phyloP scores from a whole-genome alignment of 2,888 invertebrate species.

The Melanchra persicariae region DNA sequence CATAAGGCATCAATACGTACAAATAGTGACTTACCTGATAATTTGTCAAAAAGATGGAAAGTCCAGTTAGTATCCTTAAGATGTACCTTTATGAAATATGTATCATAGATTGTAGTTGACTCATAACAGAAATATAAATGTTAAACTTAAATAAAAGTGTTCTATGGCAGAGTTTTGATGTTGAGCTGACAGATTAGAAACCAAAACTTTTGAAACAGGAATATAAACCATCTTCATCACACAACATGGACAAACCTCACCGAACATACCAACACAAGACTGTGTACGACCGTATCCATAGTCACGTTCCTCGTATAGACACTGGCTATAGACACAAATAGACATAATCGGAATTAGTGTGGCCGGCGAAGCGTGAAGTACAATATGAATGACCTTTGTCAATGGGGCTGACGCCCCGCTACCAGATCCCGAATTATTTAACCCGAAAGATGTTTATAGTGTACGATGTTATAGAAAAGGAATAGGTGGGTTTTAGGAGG shows the following conservation, averaged over 20 bases:
- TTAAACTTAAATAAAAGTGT: too few species aligned
- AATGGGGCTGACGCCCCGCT: slow-evolving; percentile 81
- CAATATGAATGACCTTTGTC: slow-evolving; percentile 89
- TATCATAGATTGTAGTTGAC: too few species aligned
- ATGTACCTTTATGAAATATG: too few species aligned
- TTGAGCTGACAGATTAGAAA: background rate
- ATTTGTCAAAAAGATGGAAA: too few species aligned
- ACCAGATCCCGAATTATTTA: slow-evolving; percentile 79
- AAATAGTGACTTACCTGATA: too few species aligned
- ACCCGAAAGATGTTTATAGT: slow-evolving; percentile 70
- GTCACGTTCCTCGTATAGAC: slow-evolving; percentile 34
- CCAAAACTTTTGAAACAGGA: background rate
- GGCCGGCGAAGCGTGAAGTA: slow-evolving; percentile 82
- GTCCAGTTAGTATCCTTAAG: too few species aligned
- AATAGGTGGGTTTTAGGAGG: background rate
- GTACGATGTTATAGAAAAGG: slow-evolving; percentile 59
- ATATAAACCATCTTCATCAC: background rate
- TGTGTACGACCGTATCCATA: slow-evolving; percentile 20
- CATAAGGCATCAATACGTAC: too few species aligned
- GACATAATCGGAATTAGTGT: slow-evolving; percentile 85
- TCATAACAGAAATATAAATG: too few species aligned
- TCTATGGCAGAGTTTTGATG: too few species aligned
- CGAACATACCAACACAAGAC: background rate
- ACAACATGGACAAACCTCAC: background rate
- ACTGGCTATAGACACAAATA: slow-evolving; percentile 69